Conservation (phyloP, 2,113 vertebrate genomes). For the Anthoscopus minutus region DNA sequence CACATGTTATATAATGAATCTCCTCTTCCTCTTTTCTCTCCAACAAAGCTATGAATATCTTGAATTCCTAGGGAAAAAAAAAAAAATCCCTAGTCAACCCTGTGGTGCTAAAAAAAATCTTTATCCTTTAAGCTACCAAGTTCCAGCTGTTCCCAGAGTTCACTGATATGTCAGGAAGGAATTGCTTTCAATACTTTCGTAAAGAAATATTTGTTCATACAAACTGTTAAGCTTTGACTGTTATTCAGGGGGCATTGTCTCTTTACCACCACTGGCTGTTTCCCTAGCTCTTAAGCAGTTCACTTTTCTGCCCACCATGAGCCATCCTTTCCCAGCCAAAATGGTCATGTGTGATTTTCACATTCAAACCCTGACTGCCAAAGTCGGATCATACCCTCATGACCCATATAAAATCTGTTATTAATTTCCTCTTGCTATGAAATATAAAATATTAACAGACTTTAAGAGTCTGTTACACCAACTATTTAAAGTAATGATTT, state of each 20-base stretch:
- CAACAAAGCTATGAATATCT: background rate
- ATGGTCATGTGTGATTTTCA: background rate
- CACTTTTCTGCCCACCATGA: background rate
- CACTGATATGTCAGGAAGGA: background rate
- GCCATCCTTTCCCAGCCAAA: background rate
- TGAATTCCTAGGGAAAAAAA: background rate
- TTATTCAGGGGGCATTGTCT: background rate
- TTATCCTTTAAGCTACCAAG: slow-evolving; percentile 21
- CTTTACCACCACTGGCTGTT: background rate
- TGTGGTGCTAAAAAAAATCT: background rate
- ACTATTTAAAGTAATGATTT: background rate
- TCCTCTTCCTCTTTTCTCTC: background rate
- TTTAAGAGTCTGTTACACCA: background rate
- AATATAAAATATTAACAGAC: slow-evolving; percentile 15
- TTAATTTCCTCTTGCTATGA: background rate
- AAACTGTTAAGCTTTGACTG: background rate
- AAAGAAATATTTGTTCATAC: background rate
- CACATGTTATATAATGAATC: background rate
- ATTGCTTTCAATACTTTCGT: slow-evolving; percentile 3
- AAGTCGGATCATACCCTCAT: background rate
- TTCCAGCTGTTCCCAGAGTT: slow-evolving; percentile 15
- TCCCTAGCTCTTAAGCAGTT: background rate
- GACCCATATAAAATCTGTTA: slow-evolving; percentile 9
- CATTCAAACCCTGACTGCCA: background rate
- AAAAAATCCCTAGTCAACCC: background rate